These are phyloP conservation scores for Lontra canadensis DNA, from an alignment of 2,113 vertebrate species.

Conservation along the genomic window DNA sequence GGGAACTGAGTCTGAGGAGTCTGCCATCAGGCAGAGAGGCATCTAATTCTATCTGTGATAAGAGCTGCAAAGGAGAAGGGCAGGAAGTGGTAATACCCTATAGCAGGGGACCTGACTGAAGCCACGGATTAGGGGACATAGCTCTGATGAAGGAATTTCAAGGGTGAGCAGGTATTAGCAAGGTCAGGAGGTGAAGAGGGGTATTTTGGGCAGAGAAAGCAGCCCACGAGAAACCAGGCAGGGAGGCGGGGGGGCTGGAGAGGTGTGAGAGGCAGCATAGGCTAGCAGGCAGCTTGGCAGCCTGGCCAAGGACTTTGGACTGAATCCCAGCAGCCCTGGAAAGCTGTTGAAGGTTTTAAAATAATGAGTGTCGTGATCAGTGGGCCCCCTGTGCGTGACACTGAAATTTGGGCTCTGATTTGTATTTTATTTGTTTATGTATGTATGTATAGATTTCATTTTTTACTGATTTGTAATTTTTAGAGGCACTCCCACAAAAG, in stretches of 20 bases:
- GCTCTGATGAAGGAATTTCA: neutral
- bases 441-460: neutral
- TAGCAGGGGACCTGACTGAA: neutral
- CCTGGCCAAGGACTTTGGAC: neutral
- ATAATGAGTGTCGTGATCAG: neutral
- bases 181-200: neutral
- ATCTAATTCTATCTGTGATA: neutral
- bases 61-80: neutral
- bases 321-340: neutral
- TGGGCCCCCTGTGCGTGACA: neutral
- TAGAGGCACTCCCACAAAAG: neutral
- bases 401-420: neutral
- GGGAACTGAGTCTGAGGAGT: neutral
- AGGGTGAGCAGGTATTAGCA: neutral
- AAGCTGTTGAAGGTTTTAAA: neutral
- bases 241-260: neutral
- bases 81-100: neutral
- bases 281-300: neutral
- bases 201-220: neutral
- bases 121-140: neutral
- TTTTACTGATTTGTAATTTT: neutral
- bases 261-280: neutral
- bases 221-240: neutral
- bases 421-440: neutral
- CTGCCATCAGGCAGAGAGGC: neutral